Evolutionary conservation across 2,888 invertebrate species (phyloP).

Genomic region (Xestobium rufovillosum): DNA sequence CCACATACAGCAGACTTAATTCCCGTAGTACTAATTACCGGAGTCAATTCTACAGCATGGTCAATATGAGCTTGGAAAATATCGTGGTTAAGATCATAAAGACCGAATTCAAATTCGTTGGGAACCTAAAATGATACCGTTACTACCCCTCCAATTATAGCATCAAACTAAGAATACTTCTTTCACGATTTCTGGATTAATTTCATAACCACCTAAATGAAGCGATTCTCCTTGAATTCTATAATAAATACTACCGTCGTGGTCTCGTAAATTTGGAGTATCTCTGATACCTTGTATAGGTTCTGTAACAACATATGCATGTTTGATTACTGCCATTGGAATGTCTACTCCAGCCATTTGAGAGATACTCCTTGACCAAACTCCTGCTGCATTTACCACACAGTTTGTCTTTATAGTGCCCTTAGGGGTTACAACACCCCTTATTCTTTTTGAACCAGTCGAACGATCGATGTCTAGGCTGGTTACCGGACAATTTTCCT

Average conservation of each 20-base stretch:
- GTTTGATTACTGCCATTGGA: slow-evolving; percentile 78
- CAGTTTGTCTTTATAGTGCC: slow-evolving; percentile 70
- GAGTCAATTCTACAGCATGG: slow-evolving; percentile 65
- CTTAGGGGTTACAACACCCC: slow-evolving; percentile 66
- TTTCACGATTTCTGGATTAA: slow-evolving; percentile 73
- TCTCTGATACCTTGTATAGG: slow-evolving; percentile 65
- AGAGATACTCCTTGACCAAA: slow-evolving; percentile 73
- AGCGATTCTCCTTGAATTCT: slow-evolving; percentile 78
- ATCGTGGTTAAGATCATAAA: slow-evolving; percentile 84
- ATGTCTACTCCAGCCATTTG: slow-evolving; percentile 60
- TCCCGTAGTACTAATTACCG: slow-evolving; percentile 64
- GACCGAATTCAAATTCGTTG: slow-evolving; percentile 70
- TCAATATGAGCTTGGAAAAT: slow-evolving; percentile 71
- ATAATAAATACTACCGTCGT: slow-evolving; percentile 76
- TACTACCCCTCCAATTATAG: neutral
- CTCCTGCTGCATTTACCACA: slow-evolving; percentile 75
- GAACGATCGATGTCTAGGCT: slow-evolving; percentile 62
- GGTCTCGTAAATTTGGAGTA: slow-evolving; percentile 78
- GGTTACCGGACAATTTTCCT: slow-evolving; percentile 68
- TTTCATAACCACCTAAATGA: slow-evolving; percentile 81
- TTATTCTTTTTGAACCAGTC: slow-evolving; percentile 59
- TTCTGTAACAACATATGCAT: slow-evolving; percentile 81
- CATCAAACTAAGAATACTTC: slow-evolving; percentile 44
- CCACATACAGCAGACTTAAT: slow-evolving; percentile 84
- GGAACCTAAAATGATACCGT: slow-evolving; percentile 48